Evolutionary conservation across 2,888 invertebrate genomes (phyloP).

Genomic region (Barypeithes pellucidus): DNA sequence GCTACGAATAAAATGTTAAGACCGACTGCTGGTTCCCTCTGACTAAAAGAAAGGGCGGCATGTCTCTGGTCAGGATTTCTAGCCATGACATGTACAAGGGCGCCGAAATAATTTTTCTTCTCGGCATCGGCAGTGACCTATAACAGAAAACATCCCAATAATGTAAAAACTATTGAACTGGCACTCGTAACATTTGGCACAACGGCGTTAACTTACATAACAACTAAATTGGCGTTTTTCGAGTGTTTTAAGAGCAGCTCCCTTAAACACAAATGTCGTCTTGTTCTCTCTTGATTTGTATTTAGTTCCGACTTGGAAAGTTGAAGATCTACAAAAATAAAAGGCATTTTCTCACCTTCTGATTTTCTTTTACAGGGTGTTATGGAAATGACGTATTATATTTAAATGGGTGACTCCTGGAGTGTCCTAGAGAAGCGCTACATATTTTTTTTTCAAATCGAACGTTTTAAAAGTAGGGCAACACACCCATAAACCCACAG

Average conservation of each 20-base stretch:
- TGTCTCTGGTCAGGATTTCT: constrained; percentile 89
- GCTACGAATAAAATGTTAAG: constrained; percentile 87
- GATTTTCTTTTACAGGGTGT: no score
- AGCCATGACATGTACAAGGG: constrained; percentile 97
- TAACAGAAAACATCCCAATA: constrained; percentile 54
- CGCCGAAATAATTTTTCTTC: constrained; percentile 91
- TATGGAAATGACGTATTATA: no score
- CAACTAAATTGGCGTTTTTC: constrained; percentile 86
- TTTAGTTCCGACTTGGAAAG: constrained; percentile 83
- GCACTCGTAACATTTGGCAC: neutral
- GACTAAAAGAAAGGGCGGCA: constrained; percentile 91
- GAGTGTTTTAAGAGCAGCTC: constrained; percentile 94
- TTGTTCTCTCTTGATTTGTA: constrained; percentile 88
- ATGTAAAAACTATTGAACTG: neutral
- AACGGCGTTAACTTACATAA: constrained; percentile 83
- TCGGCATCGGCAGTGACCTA: constrained; percentile 93
- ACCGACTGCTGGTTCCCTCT: constrained; percentile 92
- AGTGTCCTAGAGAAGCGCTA: no score
- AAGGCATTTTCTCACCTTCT: no score
- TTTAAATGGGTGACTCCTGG: no score
- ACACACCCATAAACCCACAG: no score
- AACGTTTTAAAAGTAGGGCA: no score
- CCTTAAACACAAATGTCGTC: constrained; percentile 90
- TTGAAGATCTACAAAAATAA: constrained; percentile 74
- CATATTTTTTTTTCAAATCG: no score